Percentiles rank a stretch among this genome's conserved stretches.
These are phyloP conservation scores for Pollenia griseotomentosa DNA, from an alignment of 2,888 invertebrate genomes.

Conservation along the genomic window DNA sequence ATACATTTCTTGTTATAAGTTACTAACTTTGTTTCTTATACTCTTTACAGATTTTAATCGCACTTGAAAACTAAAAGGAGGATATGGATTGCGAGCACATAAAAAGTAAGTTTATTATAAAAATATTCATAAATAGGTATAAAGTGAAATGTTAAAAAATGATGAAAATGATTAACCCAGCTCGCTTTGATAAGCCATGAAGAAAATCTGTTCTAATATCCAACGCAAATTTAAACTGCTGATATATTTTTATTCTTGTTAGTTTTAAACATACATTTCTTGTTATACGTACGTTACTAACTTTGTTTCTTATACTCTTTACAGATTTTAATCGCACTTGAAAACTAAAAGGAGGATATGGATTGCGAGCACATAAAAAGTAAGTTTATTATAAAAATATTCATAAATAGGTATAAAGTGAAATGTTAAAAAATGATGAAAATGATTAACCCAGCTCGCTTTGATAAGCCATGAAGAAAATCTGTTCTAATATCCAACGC, in stretches of 20 bases:
- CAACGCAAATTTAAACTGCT: conserved; percentile 34
- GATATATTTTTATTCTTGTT: background rate
- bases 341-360: too few species aligned
- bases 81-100: too few species aligned
- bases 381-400: too few species aligned
- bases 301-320: background rate
- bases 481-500: conserved; percentile 73
- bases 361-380: too few species aligned
- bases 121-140: too few species aligned
- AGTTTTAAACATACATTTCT: background rate
- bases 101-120: too few species aligned
- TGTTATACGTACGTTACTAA: background rate
- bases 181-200: conserved; percentile 78
- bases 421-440: conserved; percentile 74
- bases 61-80: too few species aligned
- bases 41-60: background rate
- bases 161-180: conserved; percentile 78
- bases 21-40: background rate
- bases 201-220: conserved; percentile 76
- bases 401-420: too few species aligned
- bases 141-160: conserved; percentile 41
- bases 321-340: background rate
- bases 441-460: conserved; percentile 79
- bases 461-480: conserved; percentile 79
- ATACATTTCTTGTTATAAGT: background rate